Base-by-base conservation (phyloP, 2,888 invertebrate species). In the Hesperia comma region DNA sequence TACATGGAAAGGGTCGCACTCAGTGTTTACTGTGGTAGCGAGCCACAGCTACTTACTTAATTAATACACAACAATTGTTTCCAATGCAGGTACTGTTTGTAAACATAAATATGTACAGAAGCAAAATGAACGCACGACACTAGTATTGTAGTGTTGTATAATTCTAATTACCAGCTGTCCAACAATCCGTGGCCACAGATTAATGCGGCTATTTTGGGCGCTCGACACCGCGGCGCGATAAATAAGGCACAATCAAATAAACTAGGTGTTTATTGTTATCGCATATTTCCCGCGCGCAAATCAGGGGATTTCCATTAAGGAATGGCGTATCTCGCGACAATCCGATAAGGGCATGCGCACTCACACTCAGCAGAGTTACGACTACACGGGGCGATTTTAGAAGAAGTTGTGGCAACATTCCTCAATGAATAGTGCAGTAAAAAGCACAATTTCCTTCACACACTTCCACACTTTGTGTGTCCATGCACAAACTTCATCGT, bases 281-380 rank as follows among this genome's bases (percentile, higher is more conserved):
- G 64, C 68, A 68, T 70, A 69, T 64, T 72, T 69, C 69, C 60
- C 58, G 60, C 66, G 55, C 66, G 66, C 61, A 61, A 64, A 64
- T 70, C 71, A 69, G 46, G 67, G 70, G 70, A 72, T 74, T 70
- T 69, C 67, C 69, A 71, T 73, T 68, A 72, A 63, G 67, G 56
- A 57, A 63, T 61, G 63, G 68, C 69, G 64, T 71, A 58, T 69
- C 69, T 68, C 54, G 49, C 56, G 67, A 57, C 66, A 60, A 70
- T 68, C 70, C 69, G 61, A 64, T 71, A 69, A 61, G 63, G 61
- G 51, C 61, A 26, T 63, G 60, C 61, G 55, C 40, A 17, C 67
- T 37, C 66, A 66, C 60, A 66, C 64, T 19, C 26, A 33, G 60
- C 51, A 54, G 10, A 12, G 12, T 1, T 8, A 5, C 8, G 49